Base-by-base conservation (phyloP, 2,113 vertebrate genomes). In the Raja brachyura region DNA sequence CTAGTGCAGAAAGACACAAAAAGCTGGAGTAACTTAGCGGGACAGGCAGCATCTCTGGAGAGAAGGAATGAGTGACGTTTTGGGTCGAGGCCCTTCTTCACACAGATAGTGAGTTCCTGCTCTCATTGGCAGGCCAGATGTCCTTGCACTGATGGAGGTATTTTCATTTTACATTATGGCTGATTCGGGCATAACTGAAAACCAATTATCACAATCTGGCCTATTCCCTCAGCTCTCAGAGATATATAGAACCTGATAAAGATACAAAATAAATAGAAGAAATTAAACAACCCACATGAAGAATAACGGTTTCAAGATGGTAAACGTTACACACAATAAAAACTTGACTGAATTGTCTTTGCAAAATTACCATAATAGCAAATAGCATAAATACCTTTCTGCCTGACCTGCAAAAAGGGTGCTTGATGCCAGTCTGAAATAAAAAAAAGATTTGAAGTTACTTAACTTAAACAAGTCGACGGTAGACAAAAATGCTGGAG, bases 361-460 rank as follows among this genome's bases (percentile, higher is more conserved):
- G 16, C 63, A 70, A 20, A 28, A 25, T 61, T 85, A 59, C 22
- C 59, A 14, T 68, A 68, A 90, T 6, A 74, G 61, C 39, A 74
- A 73, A 92, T 4, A 33, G 25, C 39, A 16, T 73, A 92, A 70
- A 92, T 92, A 99, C 99, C 98, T 99, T 97, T 99, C 99, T 93
- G 98, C 98, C 96, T 99, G 99, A 96, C 97, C 98, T 83, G 98
- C 98, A 95, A 98, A 98, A 95, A 97, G 98, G 68, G 97, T 97
- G 95, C 98, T 98, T 78, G 98, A 99, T 77, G 98, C 99, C 97
- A 99, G 96, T 96, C 99, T 99, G 94, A 33, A 94, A 73, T 63
- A 93, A 74, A 94, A 74, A 94, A 94, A 95, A 76, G 5, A 66
- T 59, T n/a, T 81, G 9, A 61, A 11, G 16, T 90, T 90, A 73